Base-by-base conservation (phyloP, 2,797 vertebrate genomes). In the Poecilia gillii region DNA sequence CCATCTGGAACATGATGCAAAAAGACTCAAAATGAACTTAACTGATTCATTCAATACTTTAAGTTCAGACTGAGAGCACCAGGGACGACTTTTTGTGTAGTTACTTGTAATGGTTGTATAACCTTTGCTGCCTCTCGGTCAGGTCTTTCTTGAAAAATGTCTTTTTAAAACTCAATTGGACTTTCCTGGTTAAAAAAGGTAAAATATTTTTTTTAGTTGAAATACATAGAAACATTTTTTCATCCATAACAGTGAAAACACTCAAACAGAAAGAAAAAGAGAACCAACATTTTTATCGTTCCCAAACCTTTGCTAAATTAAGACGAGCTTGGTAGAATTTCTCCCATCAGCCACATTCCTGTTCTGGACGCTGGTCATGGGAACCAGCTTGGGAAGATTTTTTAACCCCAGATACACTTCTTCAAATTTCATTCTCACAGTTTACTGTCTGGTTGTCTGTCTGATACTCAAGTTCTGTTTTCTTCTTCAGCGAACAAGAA, bases 371-470 rank as follows among this genome's bases (percentile, higher is more conserved):
- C 33, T 49, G 2, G 49, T 84, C 88, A 81, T 90, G 89, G 75
- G 92, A 92, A 92, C 45, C 39, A 20, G n/a, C 77, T 46, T 59
- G 78, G 53, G 55, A 41, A 25, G 62, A 71, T 83, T 83, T 68
- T 53, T 72, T 46, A 59, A 78, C 39, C 16, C 55, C 62, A 28
- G 33, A 14, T 76, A 18, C 46, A 59, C 62, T 28, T 77, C 62
- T 70, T 70, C 66, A 43, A 6, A 70, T n/a, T 70, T 43, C 36
- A 23, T 66, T 66, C 36, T 39, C 66, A 41, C 36, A 43, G 66
- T n/a, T 70, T 70, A 25, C 23, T n/a, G 9, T 41, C 36, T 68
- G 59, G 31, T 20, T 33, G 14, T 64, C 31, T 64, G 62, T 39
- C 33, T 62, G 59, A 62, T 7, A 33, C 14, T 36, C 3, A 12